Evolutionary conservation across 1,140 invertebrate species (phyloP).

Genomic region (Galendromus occidentalis): DNA sequence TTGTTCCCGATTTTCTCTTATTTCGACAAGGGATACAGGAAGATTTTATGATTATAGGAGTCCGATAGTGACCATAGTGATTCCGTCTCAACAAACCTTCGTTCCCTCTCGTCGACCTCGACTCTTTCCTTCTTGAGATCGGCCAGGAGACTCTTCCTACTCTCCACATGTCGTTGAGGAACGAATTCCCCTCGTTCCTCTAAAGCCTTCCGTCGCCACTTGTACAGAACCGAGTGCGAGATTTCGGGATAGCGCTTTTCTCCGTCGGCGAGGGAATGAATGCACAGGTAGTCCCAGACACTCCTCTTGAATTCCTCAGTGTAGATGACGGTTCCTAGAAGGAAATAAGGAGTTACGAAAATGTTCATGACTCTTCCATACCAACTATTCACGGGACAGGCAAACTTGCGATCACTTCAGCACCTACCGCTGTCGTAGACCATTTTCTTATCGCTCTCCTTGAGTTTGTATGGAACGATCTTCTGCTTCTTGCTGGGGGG

Average conservation of each 20-base stretch:
- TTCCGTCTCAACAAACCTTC: background rate
- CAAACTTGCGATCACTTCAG: background rate
- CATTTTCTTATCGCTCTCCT: slow-evolving; percentile 3
- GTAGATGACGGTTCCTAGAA: background rate
- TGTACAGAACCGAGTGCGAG: background rate
- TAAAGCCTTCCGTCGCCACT: background rate
- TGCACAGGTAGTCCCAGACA: background rate
- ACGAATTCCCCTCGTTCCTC: background rate
- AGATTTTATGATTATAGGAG: no score
- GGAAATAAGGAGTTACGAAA: no score
- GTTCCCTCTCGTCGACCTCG: slow-evolving; percentile 1
- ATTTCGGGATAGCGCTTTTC: background rate
- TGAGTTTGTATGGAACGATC: slow-evolving; percentile 1
- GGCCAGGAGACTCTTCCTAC: background rate
- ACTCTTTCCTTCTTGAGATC: background rate
- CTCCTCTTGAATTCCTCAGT: background rate
- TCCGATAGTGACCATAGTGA: no score
- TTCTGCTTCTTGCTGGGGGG: background rate
- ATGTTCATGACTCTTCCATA: no score
- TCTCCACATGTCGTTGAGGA: background rate
- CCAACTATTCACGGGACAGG: no score
- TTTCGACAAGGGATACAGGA: no score
- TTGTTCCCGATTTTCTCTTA: no score
- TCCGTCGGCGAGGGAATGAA: background rate
- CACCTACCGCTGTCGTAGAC: slow-evolving; percentile 6